Percentiles rank a stretch among this genome's conserved stretches.
Conservation (phyloP, 2,797 vertebrate genomes). For the Pachyuromys duprasi region DNA sequence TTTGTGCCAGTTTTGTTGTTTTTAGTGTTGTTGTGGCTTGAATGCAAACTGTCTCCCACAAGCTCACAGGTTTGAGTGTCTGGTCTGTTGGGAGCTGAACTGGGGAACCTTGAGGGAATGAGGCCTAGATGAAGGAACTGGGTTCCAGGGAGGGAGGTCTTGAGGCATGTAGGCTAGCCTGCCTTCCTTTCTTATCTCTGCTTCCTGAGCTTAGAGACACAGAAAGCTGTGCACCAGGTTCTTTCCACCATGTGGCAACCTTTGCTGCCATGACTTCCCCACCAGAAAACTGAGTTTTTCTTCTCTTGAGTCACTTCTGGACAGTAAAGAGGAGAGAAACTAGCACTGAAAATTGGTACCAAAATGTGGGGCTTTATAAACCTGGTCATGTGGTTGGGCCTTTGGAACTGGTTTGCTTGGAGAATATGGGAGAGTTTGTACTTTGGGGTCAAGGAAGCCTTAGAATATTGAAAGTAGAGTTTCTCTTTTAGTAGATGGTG, state of each 20-base stretch:
- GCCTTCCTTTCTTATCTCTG: background rate
- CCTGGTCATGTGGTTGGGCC: background rate
- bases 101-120: background rate
- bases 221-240: no score
- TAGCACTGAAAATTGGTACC: background rate
- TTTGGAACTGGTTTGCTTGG: background rate
- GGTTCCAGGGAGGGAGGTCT: background rate
- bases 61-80: background rate
- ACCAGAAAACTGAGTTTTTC: background rate
- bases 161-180: background rate
- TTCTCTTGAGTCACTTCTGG: background rate
- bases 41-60: background rate
- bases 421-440: background rate
- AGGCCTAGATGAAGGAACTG: background rate
- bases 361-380: background rate
- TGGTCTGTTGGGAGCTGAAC: background rate
- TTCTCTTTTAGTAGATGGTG: no score
- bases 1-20: background rate
- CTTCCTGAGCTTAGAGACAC: background rate
- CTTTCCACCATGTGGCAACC: background rate
- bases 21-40: background rate
- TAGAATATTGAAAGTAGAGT: no score
- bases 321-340: background rate
- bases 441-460: background rate
- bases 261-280: background rate